These are phyloP conservation scores for Neofelis nebulosa DNA, from an alignment of 2,113 vertebrate genomes.

Conservation along the genomic window DNA sequence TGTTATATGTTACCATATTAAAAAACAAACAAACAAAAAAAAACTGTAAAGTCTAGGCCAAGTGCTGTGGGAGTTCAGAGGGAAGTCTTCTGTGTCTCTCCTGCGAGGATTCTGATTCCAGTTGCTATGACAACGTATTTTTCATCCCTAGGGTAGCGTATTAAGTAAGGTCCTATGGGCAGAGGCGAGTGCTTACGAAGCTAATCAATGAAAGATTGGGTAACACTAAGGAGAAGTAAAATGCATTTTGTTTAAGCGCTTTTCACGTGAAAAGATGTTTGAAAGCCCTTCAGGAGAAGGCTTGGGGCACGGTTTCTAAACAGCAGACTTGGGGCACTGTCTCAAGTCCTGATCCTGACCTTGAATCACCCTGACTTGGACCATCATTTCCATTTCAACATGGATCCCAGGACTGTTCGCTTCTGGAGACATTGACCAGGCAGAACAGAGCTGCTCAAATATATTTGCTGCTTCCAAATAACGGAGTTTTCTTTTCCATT, in stretches of 20 bases:
- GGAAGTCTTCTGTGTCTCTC: neutral
- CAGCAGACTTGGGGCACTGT: too few relatives aligned
- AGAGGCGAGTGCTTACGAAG: neutral
- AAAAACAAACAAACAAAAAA: neutral
- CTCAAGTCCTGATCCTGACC: neutral
- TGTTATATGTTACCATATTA: neutral
- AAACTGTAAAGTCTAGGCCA: too few relatives aligned
- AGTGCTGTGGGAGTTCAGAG: neutral
- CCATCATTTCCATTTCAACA: neutral
- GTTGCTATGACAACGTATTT: neutral
- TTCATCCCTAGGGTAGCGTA: neutral
- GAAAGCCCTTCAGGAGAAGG: neutral
- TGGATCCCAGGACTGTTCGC: neutral
- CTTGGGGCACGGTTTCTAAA: neutral
- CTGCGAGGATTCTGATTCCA: neutral
- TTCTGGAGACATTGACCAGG: neutral
- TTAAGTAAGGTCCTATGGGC: neutral
- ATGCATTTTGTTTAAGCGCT: neutral
- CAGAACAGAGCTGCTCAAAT: neutral
- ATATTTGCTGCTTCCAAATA: neutral
- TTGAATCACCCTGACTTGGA: neutral
- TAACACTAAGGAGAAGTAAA: neutral
- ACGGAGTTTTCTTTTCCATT: neutral
- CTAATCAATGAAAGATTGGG: neutral
- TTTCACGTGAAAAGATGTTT: neutral